A percentile compares a stretch with the other conserved stretches of the same genome.
phyloP scores from a whole-genome alignment of 2,888 invertebrate genomes.

The Morpho helenor region DNA sequence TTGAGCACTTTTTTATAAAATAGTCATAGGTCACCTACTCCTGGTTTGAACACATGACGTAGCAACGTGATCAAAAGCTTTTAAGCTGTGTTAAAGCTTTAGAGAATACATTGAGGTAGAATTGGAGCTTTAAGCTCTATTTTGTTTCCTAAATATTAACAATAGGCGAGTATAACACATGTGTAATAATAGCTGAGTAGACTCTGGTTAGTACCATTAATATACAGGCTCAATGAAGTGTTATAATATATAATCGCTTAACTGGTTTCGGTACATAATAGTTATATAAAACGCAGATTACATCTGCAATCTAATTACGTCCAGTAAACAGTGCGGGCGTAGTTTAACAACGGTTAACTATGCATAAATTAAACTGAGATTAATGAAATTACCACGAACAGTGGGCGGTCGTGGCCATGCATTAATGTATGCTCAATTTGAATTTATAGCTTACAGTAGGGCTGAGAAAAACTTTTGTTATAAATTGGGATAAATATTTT shows the following conservation, averaged over 20 bases:
- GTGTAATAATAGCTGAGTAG: no score
- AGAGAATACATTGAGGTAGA: no score
- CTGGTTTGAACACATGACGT: no score
- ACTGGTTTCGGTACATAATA: not conserved
- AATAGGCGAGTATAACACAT: no score
- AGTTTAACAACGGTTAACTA: constrained; percentile 41
- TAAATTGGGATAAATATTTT: constrained; percentile 4
- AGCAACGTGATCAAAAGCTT: no score
- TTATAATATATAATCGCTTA: not conserved
- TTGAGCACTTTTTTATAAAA: no score
- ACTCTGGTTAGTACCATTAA: no score
- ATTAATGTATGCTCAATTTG: constrained; percentile 39
- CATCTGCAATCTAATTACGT: constrained; percentile 32
- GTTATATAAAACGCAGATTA: constrained; percentile 14
- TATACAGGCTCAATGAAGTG: no score
- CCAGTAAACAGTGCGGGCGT: constrained; percentile 28
- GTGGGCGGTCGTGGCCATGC: constrained; percentile 38
- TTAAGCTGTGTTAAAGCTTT: no score
- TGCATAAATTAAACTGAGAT: constrained; percentile 50
- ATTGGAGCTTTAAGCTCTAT: no score
- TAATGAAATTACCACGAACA: constrained; percentile 46
- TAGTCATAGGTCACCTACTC: no score
- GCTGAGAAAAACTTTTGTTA: constrained; percentile 11
- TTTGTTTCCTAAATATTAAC: no score
- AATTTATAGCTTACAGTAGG: constrained; percentile 34